A percentile compares a stretch with the other conserved stretches of the same genome.
phyloP scores from a whole-genome alignment of 2,113 vertebrate species.

The Mesitornis unicolor region DNA sequence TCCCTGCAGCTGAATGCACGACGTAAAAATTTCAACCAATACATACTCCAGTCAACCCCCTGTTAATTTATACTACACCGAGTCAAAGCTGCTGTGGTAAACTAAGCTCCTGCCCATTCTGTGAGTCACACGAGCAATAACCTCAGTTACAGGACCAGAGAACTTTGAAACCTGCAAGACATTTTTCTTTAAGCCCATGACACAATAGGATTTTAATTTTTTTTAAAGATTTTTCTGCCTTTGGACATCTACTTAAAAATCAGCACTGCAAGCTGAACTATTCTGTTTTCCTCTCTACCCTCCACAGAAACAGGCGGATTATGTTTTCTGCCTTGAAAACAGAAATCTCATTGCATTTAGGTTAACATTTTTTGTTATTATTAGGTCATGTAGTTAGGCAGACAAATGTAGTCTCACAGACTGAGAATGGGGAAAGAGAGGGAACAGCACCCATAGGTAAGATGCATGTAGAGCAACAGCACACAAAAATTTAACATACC shows the following conservation, averaged over 20 bases:
- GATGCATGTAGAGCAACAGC: neutral
- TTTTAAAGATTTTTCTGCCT: neutral
- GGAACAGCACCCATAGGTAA: neutral
- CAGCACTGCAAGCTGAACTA: neutral
- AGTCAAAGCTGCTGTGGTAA: neutral
- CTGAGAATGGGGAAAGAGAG: neutral
- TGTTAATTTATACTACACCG: neutral
- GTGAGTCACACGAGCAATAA: neutral
- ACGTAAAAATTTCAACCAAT: neutral
- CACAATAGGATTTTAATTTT: neutral
- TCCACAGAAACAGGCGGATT: neutral
- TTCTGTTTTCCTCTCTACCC: neutral
- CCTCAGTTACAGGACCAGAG: neutral
- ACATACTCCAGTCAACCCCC: neutral
- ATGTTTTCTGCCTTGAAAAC: neutral
- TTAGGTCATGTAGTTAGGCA: neutral
- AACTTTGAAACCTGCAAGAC: neutral
- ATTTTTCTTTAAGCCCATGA: neutral
- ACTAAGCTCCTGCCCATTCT: neutral
- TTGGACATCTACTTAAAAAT: neutral
- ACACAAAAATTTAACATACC: neutral
- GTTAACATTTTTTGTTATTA: neutral
- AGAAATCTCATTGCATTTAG: neutral
- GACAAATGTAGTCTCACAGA: neutral
- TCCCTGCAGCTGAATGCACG: neutral